Base-by-base conservation (phyloP, 37 sponge, comb jelly and placozoan species). In the Spongia lamella region DNA sequence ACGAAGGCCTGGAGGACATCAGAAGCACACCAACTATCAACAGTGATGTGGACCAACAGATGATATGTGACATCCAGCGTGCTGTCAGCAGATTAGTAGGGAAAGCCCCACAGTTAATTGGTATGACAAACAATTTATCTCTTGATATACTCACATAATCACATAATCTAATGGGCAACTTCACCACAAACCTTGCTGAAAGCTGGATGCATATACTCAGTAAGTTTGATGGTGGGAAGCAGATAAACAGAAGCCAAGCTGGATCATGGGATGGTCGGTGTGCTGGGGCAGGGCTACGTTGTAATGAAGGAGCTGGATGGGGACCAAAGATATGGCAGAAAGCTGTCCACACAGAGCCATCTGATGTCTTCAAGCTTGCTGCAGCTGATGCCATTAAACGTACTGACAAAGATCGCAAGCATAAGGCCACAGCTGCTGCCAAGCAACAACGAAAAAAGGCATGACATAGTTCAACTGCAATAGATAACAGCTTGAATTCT, bases 141-240 rank as follows among this genome's bases (percentile, higher is more conserved):
- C n/a, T n/a, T n/a, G n/a, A n/a, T n/a, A n/a, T n/a, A n/a, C n/a
- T n/a, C n/a, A n/a, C n/a, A n/a, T n/a, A n/a, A n/a, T n/a, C n/a
- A n/a, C n/a, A 19, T 1, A 62, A 81, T 21, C 81, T 72, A 33
- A 6, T 70, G 24, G 83, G 67, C 1, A 82, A 82, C 51, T 51
- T 73, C 17, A 82, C 83, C 7, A 82, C 75, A 7, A 82, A 82
- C 39, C n/a, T 73, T 1, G 83, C 75, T 13, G 75, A 82, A 65
- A 13, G 59, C 1, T 82, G 83, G 83, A 82, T 82, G 83, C 51
- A 82, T 13, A 73, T 82, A 21, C 38, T 72, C n/a, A 51, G 22
- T 1, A 83, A 83, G 31, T 73, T 65, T 65, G 75, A 82, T 82
- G 83, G 83, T 16, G 75, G 83, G 17, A 73, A 73, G 32, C 64